Evolutionary conservation across 2,888 invertebrate species (phyloP).

Genomic region (Agriotes lineatus): DNA sequence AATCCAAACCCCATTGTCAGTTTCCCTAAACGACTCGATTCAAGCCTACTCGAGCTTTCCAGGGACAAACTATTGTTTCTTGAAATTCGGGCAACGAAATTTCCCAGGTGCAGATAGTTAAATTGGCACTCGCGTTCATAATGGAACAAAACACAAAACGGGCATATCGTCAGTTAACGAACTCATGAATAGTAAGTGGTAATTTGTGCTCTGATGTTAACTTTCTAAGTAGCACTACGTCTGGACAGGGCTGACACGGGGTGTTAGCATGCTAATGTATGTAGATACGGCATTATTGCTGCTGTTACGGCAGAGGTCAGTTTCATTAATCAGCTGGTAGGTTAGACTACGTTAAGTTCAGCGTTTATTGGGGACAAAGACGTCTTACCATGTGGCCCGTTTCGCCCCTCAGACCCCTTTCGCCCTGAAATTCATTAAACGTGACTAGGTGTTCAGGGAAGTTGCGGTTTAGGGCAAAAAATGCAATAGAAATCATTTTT

Average conservation of each 20-base stretch:
- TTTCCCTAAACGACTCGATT: no score
- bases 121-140: not conserved
- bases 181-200: slow-evolving; percentile 16
- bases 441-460: no score
- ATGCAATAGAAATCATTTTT: no score
- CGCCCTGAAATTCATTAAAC: slow-evolving; percentile 71
- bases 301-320: slow-evolving; percentile 51
- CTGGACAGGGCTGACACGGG: slow-evolving; percentile 54
- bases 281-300: slow-evolving; percentile 51
- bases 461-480: no score
- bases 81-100: slow-evolving; percentile 66
- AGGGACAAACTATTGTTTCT: no score
- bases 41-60: no score
- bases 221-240: slow-evolving; percentile 35
- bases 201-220: slow-evolving; percentile 37
- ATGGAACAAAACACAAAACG: not conserved
- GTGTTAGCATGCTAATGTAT: slow-evolving; percentile 57
- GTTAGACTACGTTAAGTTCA: slow-evolving; percentile 42
- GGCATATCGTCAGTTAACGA: slow-evolving; percentile 8
- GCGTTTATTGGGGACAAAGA: slow-evolving; percentile 28
- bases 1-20: no score
- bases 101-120: not conserved
- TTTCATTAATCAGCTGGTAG: slow-evolving; percentile 50
- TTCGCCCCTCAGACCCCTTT: slow-evolving; percentile 81
- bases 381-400: slow-evolving; percentile 80